Conservation (phyloP, 2,888 invertebrate genomes). For the Ochropleura leucogaster region DNA sequence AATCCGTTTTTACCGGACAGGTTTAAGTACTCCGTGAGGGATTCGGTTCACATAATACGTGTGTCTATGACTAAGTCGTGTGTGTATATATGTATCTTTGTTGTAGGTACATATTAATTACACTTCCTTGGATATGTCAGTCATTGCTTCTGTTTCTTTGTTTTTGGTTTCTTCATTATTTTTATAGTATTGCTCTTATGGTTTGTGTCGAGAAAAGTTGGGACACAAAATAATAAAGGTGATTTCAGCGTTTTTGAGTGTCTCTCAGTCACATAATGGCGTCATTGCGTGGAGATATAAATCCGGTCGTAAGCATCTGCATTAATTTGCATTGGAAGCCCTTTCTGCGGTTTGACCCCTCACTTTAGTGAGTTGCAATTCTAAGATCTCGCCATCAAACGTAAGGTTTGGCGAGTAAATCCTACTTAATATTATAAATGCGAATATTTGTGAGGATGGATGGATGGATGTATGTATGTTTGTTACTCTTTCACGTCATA, state of each 20-base stretch:
- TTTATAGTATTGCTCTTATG: background rate
- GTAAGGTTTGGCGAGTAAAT: too few species aligned
- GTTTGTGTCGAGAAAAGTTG: background rate
- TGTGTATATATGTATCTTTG: slow-evolving; percentile 10
- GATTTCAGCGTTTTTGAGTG: background rate
- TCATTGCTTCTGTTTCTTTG: slow-evolving; percentile 27
- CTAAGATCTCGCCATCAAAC: too few species aligned
- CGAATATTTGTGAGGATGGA: too few species aligned
- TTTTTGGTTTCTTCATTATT: slow-evolving; percentile 23
- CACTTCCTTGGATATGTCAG: slow-evolving; percentile 24
- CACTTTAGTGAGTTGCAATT: too few species aligned
- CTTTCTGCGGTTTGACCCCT: too few species aligned
- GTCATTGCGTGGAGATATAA: background rate
- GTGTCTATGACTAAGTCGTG: slow-evolving; percentile 26
- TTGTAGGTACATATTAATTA: slow-evolving; percentile 40
- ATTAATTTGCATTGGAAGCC: too few species aligned
- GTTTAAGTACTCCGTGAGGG: background rate
- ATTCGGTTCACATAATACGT: slow-evolving; percentile 31
- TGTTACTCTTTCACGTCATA: too few species aligned
- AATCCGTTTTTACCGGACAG: slow-evolving; percentile 26
- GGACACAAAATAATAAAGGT: background rate
- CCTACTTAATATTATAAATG: too few species aligned
- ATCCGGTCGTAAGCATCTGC: too few species aligned
- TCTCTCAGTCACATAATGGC: too few species aligned
- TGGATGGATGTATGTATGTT: too few species aligned